phyloP scores from a whole-genome alignment of 2,113 vertebrate genomes.

The Dromas ardeola region DNA sequence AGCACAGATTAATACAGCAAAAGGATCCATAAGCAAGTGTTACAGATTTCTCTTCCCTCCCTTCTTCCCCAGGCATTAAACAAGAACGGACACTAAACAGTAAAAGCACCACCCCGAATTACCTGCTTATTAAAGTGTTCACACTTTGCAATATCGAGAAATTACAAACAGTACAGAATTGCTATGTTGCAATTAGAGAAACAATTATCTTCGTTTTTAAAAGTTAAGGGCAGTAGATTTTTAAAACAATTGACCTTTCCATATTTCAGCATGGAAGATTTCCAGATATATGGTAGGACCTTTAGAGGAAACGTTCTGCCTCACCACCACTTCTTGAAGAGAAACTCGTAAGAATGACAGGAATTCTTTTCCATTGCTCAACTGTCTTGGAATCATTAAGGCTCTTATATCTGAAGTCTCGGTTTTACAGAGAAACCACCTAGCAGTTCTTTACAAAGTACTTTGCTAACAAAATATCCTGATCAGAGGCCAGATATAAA shows the following conservation, averaged over 20 bases:
- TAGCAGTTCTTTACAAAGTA: not conserved
- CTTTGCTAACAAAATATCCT: not conserved
- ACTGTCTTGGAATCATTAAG: not conserved
- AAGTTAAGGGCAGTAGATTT: not conserved
- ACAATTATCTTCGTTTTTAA: not conserved
- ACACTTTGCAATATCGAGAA: not conserved
- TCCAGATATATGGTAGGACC: not conserved
- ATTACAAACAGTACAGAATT: not conserved
- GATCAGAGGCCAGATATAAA: not conserved
- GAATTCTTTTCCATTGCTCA: not conserved
- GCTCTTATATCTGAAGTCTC: not conserved
- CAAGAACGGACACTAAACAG: not conserved
- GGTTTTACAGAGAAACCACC: not conserved
- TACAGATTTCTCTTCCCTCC: not conserved
- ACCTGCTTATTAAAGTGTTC: not conserved
- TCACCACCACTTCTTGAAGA: not conserved
- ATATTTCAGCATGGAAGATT: not conserved
- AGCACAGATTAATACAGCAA: not conserved
- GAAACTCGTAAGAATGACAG: not conserved
- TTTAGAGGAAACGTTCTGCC: not conserved
- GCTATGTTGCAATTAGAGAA: not conserved
- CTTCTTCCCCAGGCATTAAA: not conserved
- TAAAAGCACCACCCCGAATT: not conserved
- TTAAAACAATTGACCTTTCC: not conserved
- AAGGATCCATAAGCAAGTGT: not conserved